phyloP scores from a whole-genome alignment of 2,888 invertebrate species.

The Phanerotoma sp. region DNA sequence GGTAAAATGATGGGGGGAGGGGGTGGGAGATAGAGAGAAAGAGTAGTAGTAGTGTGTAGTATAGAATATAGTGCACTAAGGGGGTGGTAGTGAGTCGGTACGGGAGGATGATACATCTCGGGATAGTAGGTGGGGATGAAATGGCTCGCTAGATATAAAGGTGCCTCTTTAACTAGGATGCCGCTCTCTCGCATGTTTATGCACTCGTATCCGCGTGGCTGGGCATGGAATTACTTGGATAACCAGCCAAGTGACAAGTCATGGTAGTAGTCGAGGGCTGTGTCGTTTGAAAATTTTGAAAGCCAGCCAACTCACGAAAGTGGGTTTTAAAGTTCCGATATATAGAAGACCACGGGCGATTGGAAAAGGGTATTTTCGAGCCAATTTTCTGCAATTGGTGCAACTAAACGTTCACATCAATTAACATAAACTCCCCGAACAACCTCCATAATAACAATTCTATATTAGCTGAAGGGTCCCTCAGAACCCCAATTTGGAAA shows the following conservation, averaged over 20 bases:
- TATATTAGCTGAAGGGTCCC: too few species aligned
- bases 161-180: slow-evolving; percentile 54
- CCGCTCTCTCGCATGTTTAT: slow-evolving; percentile 56
- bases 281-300: slow-evolving; percentile 53
- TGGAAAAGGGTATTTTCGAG: too few species aligned
- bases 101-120: slow-evolving; percentile 19
- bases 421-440: too few species aligned
- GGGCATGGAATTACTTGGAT: slow-evolving; percentile 57
- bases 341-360: slow-evolving; percentile 45
- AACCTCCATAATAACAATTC: too few species aligned
- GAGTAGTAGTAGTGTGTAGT: background rate
- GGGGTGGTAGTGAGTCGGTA: slow-evolving; percentile 9
- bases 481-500: too few species aligned
- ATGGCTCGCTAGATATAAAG: slow-evolving; percentile 55
- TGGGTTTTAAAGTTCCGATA: slow-evolving; percentile 57
- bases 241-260: slow-evolving; percentile 57
- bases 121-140: slow-evolving; percentile 35
- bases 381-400: background rate
- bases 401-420: too few species aligned
- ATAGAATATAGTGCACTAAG: slow-evolving; percentile 9
- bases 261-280: slow-evolving; percentile 8
- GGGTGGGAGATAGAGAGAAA: slow-evolving; percentile 1
- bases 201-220: slow-evolving; percentile 57
- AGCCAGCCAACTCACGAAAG: slow-evolving; percentile 56
- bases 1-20: too few species aligned